Evolutionary conservation across 2,888 invertebrate genomes (phyloP).

Genomic region (Aproaerema taeniolella): DNA sequence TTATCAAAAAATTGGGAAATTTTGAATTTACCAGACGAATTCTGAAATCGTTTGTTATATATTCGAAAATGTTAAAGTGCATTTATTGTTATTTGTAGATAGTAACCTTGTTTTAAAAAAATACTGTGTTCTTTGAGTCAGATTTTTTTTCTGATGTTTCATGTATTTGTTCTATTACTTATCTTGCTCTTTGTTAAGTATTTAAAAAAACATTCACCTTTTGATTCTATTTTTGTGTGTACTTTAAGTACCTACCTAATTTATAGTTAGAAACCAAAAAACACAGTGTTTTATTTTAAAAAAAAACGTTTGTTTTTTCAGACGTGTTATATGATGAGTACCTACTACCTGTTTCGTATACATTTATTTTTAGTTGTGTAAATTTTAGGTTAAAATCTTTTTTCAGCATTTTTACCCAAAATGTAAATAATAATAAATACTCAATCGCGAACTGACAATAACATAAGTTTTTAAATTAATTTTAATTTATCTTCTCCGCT

Average conservation of each 20-base stretch:
- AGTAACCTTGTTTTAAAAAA: constrained; percentile 15
- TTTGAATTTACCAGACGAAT: constrained; percentile 44
- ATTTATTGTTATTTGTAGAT: constrained; percentile 32
- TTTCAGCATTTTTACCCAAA: constrained; percentile 35
- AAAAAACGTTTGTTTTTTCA: no score
- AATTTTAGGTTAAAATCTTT: constrained; percentile 32
- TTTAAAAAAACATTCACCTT: no score
- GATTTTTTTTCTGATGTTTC: no score
- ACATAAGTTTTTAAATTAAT: constrained; percentile 59
- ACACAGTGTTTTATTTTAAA: not conserved
- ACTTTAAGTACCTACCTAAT: not conserved
- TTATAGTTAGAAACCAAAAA: not conserved
- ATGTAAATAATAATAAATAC: constrained; percentile 64
- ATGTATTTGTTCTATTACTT: no score
- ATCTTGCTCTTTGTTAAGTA: no score
- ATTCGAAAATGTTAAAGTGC: constrained; percentile 30
- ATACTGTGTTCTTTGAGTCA: constrained; percentile 8
- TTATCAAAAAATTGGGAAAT: constrained; percentile 44
- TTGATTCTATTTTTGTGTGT: not conserved
- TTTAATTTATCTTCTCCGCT: constrained; percentile 56
- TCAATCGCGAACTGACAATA: constrained; percentile 76
- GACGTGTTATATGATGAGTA: no score
- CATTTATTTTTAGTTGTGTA: constrained; percentile 7
- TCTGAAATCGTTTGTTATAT: constrained; percentile 27
- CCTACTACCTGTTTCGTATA: constrained; percentile 8